phyloP scores from a whole-genome alignment of 2,888 invertebrate species.

The Marronus borbonicus region DNA sequence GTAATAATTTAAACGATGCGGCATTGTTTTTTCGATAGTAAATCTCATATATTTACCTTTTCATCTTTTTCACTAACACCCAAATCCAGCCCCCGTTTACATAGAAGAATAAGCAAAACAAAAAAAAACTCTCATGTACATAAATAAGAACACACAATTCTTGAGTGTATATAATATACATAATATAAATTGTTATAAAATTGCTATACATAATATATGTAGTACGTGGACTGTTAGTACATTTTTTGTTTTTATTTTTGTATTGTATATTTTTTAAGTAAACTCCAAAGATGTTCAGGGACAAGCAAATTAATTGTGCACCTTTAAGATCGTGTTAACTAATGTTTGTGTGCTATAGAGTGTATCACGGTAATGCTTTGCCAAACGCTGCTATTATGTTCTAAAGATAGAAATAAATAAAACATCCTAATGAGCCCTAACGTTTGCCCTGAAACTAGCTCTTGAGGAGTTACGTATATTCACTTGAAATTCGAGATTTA shows the following conservation, averaged over 20 bases:
- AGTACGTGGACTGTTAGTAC: conserved; percentile 66
- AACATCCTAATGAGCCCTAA: too few species aligned
- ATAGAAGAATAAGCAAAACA: conserved; percentile 44
- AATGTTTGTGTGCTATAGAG: too few species aligned
- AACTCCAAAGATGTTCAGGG: conserved; percentile 35
- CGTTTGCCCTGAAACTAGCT: too few species aligned
- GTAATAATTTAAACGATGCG: conserved; percentile 9
- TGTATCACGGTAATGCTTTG: too few species aligned
- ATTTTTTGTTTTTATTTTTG: conserved; percentile 58
- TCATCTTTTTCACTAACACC: background rate
- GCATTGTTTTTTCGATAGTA: too few species aligned
- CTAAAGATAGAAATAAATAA: too few species aligned
- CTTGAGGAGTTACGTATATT: too few species aligned
- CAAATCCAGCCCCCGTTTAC: conserved; percentile 27
- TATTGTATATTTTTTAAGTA: conserved; percentile 26
- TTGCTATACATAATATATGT: conserved; percentile 54
- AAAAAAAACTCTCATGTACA: conserved; percentile 55
- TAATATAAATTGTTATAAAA: conserved; percentile 65
- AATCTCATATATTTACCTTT: too few species aligned
- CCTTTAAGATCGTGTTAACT: too few species aligned
- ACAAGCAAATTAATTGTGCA: background rate
- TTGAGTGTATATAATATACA: conserved; percentile 58
- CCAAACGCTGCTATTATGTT: too few species aligned
- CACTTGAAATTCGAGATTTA: too few species aligned
- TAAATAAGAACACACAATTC: conserved; percentile 65